Base-by-base conservation (phyloP, 2,797 vertebrate species). In the Anguilla megastoma region DNA sequence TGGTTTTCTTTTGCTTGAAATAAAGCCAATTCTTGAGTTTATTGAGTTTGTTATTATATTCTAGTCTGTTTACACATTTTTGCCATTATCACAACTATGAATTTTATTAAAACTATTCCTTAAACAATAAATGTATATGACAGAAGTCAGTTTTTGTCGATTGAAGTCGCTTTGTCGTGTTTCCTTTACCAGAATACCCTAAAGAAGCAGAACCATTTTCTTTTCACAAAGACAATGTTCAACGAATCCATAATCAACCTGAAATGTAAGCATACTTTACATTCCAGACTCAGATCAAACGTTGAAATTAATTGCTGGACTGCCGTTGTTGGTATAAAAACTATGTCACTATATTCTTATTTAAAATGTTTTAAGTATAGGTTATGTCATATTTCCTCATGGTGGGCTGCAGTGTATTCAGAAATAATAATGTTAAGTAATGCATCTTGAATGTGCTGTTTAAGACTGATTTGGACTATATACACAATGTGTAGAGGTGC, bases 201-300 rank as follows among this genome's bases (percentile, higher is more conserved):
- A 63, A 88, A 86, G 89, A 87, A n/a, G 1, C 84, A 52, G 6
- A 83, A 2, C 3, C 30, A n/a, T 5, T 94, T 95, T 86, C 2
- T 85, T 84, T 96, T 91, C 87, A 27, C 90, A 0, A 96, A 96
- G 88, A 96, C 94, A 0, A 92, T 96, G 86, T 96, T 95, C 92
- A 95, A 94, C 24, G 82, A 6, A 87, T 93, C 87, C 79, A 0
- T 36, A 0, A 89, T 96, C 86, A 76, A 87, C 0, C 85, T 96
- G 4, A 94, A 89, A 88, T 41, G 95, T 96, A 69, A 93, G 94
- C 90, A 33, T n/a, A 45, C 0, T 36, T 21, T 0, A 66, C 50
- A 12, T 52, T 8, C 1, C 41, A 1, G 5, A 74, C 27, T 86
- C 0, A 0, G 33, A 45, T 24, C 48, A 36, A 24, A 41, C 24